Evolutionary conservation across 1,140 invertebrate species (phyloP), one percentile per base, ranked within the genome.

Genomic region (Cydia splendana): DNA sequence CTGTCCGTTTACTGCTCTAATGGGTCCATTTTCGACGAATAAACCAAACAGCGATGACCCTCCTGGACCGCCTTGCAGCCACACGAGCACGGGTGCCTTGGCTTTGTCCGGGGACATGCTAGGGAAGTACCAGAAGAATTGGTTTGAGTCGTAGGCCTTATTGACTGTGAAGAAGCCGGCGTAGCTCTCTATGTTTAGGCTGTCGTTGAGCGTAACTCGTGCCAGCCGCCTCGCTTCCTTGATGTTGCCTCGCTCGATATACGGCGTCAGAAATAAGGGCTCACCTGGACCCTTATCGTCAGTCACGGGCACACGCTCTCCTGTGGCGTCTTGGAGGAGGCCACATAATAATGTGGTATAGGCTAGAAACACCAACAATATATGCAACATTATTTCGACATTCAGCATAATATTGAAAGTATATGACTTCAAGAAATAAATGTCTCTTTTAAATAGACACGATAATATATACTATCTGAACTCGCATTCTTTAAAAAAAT

Each of bases 51-150:
- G 86, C 0, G 96, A 96, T 2, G 95, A 95, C 12, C 95, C 94
- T 0, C 97, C 97, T 9, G 97, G 97, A 2, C 96, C 94, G 48
- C 96, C 96, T 91, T 96, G 95, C 18, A 96, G 90, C 96, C 96
- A 96, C n/a, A 96, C 79, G 10, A 96, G 69, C 15, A 96, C 91
- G 13, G 96, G 96, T 7, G 93, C 92, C 20, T 82, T 88, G 18
- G 84, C 82, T n/a, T 24, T 57, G 65, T 80, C 80, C 71, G 83
- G 51, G 2, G 51, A 82, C 77, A 93, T 86, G 0, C 95, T 91
- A 15, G 95, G 95, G 81, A 96, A 96, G 87, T 95, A 96, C 96
- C 95, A 96, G 88, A 96, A 96, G 86, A 96, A 96, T 79, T 95
- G 85, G 85, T 96, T 96, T n/a, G 95, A 95, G 82, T 94, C 91